A percentile compares a stretch with the other conserved stretches of the same genome.
phyloP scores from a whole-genome alignment of 2,888 invertebrate species.

The Drosophila ustulata region DNA sequence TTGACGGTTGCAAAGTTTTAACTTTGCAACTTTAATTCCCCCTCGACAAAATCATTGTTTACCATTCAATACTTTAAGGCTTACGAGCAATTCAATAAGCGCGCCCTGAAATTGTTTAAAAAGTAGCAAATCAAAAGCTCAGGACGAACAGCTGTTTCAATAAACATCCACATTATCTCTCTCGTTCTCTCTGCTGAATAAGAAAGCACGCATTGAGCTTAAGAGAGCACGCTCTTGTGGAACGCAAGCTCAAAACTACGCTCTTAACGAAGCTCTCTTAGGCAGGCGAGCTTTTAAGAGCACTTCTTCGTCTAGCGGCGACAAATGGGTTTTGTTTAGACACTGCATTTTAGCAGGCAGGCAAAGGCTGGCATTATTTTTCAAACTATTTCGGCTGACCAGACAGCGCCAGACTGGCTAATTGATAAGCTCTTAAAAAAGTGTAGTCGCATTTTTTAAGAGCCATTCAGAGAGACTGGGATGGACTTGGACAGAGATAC shows the following conservation, averaged over 20 bases:
- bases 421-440: slow-evolving; percentile 61
- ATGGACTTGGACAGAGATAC: slow-evolving; percentile 9
- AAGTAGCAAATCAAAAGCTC: slow-evolving; percentile 38
- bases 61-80: slow-evolving; percentile 40
- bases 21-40: not conserved
- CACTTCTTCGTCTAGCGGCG: not conserved
- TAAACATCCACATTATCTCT: slow-evolving; percentile 27
- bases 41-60: slow-evolving; percentile 20
- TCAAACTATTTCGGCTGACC: slow-evolving; percentile 27
- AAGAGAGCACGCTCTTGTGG: slow-evolving; percentile 34
- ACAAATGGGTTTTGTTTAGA: slow-evolving; percentile 9
- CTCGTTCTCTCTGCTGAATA: slow-evolving; percentile 49
- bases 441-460: slow-evolving; percentile 35
- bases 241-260: slow-evolving; percentile 41
- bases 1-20: not conserved
- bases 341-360: slow-evolving; percentile 4
- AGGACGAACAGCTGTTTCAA: slow-evolving; percentile 47
- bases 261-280: slow-evolving; percentile 54
- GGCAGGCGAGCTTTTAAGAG: slow-evolving; percentile 62
- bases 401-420: slow-evolving; percentile 45
- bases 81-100: slow-evolving; percentile 6
- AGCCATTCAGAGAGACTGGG: slow-evolving; percentile 33
- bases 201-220: slow-evolving; percentile 17
- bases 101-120: slow-evolving; percentile 47
- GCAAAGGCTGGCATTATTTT: slow-evolving; percentile 15